Conservation (phyloP, 2,113 vertebrate genomes). For the Todiramphus saurophagus region DNA sequence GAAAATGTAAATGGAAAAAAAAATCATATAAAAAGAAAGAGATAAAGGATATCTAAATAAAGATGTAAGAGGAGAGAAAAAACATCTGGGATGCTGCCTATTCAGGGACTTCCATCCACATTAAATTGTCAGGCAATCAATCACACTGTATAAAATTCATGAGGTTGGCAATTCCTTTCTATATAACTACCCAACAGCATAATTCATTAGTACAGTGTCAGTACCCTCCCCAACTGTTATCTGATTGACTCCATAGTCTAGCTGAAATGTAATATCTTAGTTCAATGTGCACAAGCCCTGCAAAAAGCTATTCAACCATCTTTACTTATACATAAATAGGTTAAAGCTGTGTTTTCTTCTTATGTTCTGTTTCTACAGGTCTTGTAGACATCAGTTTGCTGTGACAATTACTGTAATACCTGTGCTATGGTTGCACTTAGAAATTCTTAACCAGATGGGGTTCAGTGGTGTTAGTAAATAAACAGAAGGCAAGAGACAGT, state of each 20-base stretch:
- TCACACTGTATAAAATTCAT: slow-evolving; percentile 34
- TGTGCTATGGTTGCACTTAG: not conserved
- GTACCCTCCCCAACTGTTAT: not conserved
- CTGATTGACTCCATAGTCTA: not conserved
- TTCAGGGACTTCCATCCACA: not conserved
- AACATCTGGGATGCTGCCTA: slow-evolving; percentile 38
- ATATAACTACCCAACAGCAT: not conserved
- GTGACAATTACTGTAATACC: not conserved
- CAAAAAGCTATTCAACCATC: not conserved
- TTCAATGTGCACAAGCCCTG: not conserved
- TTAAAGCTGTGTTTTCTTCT: not conserved
- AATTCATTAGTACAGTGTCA: not conserved
- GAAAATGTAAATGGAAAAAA: not conserved
- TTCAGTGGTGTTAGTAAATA: not conserved
- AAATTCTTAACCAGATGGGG: not conserved
- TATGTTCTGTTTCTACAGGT: not conserved
- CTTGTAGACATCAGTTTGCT: not conserved
- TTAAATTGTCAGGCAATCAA: slow-evolving; percentile 51
- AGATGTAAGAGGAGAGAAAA: slow-evolving; percentile 17
- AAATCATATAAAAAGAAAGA: not conserved
- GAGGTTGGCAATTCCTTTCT: slow-evolving; percentile 5
- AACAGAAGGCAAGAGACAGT: not conserved
- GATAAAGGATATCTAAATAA: slow-evolving; percentile 29
- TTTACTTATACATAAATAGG: not conserved
- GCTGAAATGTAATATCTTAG: not conserved